phyloP scores from a whole-genome alignment of 2,888 invertebrate genomes.

The Sarcophaga caerulescens region DNA sequence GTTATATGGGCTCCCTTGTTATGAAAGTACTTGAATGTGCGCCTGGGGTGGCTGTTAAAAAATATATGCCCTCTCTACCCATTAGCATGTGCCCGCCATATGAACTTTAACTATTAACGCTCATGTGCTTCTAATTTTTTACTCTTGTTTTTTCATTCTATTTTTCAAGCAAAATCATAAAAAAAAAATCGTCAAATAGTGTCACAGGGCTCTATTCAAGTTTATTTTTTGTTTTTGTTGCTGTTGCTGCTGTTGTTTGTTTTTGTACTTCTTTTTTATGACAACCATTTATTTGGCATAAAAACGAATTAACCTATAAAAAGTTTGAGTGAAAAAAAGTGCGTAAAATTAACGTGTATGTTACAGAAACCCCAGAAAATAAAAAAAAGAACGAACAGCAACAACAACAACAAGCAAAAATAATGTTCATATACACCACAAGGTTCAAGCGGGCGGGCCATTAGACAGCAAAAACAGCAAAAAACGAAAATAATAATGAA shows the following conservation, averaged over 20 bases:
- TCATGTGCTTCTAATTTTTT: not conserved
- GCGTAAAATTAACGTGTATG: conserved; percentile 70
- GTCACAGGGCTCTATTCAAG: conserved; percentile 15
- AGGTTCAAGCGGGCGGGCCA: conserved; percentile 64
- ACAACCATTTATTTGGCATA: conserved; percentile 75
- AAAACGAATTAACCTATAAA: conserved; percentile 80
- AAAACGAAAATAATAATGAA: not conserved
- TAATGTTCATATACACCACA: conserved; percentile 36
- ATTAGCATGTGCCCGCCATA: not conserved
- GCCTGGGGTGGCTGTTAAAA: no score
- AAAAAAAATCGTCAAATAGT: conserved; percentile 46
- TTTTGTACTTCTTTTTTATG: conserved; percentile 73
- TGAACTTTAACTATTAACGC: not conserved
- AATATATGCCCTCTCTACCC: not conserved
- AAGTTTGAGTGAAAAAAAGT: conserved; percentile 64
- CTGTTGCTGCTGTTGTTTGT: conserved; percentile 29
- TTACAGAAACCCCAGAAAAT: conserved; percentile 30
- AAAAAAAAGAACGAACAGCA: conserved; percentile 23
- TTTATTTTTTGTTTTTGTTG: no score
- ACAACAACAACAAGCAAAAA: conserved; percentile 13
- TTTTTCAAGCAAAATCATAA: not conserved
- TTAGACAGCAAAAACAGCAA: conserved; percentile 45
- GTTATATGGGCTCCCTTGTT: no score
- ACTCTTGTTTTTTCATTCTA: not conserved
- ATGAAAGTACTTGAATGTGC: not conserved